Percentiles rank a stretch among this genome's conserved stretches.
Evolutionary conservation across 2,797 vertebrate species (phyloP).

Genomic region (Xenentodon cancila): DNA sequence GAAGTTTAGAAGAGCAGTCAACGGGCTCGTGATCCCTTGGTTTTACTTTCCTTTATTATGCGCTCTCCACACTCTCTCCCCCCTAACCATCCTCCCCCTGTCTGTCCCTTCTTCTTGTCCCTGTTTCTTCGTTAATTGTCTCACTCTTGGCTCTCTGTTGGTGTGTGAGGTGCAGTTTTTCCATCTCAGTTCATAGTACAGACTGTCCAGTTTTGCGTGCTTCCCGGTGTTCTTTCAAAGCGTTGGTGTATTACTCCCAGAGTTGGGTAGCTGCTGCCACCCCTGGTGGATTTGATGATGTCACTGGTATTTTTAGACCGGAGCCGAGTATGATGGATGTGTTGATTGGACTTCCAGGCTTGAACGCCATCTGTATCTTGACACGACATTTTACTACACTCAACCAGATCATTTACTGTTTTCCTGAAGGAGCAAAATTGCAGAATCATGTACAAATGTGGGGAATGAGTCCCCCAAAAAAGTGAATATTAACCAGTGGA

Average conservation of each 20-base stretch:
- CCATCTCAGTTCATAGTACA: conserved; percentile 8
- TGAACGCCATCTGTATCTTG: conserved; percentile 43
- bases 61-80: conserved; percentile 15
- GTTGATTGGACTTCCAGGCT: conserved; percentile 68
- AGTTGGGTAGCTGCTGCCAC: conserved; percentile 49
- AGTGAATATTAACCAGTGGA: not conserved
- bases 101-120: conserved; percentile 1
- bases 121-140: conserved; percentile 6
- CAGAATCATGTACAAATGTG: not conserved
- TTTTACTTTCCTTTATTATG: conserved; percentile 44
- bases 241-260: conserved; percentile 29
- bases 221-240: conserved; percentile 27
- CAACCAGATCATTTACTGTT: conserved; percentile 34
- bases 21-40: conserved; percentile 1
- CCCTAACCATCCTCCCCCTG: not conserved
- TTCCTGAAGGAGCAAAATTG: conserved; percentile 26
- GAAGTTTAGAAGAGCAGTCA: conserved; percentile 23
- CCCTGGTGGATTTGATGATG: conserved; percentile 45
- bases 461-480: conserved; percentile 4
- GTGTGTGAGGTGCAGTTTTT: conserved; percentile 8
- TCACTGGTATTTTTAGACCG: conserved; percentile 61
- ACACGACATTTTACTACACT: conserved; percentile 30
- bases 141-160: conserved; percentile 20
- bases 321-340: conserved; percentile 58
- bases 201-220: conserved; percentile 20